These are phyloP conservation scores for Plectropomus leopardus DNA, from an alignment of 2,113 vertebrate genomes.

Conservation along the genomic window DNA sequence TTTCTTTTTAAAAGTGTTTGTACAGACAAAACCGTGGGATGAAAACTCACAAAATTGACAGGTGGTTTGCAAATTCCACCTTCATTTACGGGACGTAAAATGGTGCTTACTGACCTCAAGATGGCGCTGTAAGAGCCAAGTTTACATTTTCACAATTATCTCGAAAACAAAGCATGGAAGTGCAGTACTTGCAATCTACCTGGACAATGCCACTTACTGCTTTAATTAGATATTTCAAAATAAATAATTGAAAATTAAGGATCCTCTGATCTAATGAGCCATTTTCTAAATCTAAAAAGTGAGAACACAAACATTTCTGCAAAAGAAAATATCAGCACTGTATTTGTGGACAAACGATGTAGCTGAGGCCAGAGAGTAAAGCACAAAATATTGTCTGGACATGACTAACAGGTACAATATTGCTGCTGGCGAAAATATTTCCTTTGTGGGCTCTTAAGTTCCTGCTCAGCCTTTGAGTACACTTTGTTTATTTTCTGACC, in stretches of 20 bases:
- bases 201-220: no score
- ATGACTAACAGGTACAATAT: neutral
- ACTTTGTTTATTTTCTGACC: constrained; percentile 19
- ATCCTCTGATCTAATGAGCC: neutral
- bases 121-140: no score
- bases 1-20: no score
- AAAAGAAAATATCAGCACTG: neutral
- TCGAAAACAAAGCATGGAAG: no score
- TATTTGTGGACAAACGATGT: neutral
- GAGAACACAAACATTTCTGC: neutral
- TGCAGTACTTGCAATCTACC: no score
- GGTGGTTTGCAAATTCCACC: no score
- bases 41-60: no score
- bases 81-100: no score
- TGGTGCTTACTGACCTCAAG: no score
- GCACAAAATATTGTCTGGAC: neutral
- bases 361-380: neutral
- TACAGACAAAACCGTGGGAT: no score
- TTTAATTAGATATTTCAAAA: neutral
- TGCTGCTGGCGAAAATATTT: neutral
- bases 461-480: neutral
- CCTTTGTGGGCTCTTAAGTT: neutral
- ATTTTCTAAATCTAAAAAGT: neutral
- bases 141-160: no score
- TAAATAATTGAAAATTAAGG: neutral